phyloP scores from a whole-genome alignment of 2,888 invertebrate genomes.

The Clepsis dumicolana region DNA sequence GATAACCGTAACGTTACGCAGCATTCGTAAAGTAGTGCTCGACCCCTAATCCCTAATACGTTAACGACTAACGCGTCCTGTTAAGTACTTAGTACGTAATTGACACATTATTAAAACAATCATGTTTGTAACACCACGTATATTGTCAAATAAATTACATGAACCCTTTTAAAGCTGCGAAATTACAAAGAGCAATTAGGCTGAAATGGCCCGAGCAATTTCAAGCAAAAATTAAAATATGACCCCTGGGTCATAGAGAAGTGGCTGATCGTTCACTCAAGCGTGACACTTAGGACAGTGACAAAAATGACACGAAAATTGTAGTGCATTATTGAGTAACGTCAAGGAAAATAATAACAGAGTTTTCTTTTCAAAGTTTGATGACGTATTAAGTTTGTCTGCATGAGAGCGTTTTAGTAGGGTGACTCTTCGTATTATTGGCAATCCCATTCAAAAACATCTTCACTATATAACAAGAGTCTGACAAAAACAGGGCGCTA shows the following conservation, averaged over 20 bases:
- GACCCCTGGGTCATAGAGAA: not conserved
- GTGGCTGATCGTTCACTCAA: not conserved
- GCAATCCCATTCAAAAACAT: too few species aligned
- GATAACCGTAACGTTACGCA: too few species aligned
- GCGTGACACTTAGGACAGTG: not conserved
- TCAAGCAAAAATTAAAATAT: constrained; percentile 25
- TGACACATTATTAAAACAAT: constrained; percentile 26
- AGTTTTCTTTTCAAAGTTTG: too few species aligned
- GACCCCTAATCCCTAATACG: too few species aligned
- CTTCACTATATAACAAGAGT: too few species aligned
- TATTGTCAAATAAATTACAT: constrained; percentile 38
- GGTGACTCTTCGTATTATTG: too few species aligned
- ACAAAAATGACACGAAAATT: not conserved
- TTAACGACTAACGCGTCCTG: not conserved
- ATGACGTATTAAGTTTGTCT: too few species aligned
- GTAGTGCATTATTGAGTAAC: too few species aligned
- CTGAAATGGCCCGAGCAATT: constrained; percentile 24
- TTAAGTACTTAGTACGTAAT: not conserved
- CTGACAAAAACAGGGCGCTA: too few species aligned
- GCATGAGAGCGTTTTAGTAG: too few species aligned
- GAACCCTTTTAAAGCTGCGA: constrained; percentile 32
- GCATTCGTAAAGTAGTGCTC: too few species aligned
- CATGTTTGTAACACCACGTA: constrained; percentile 24
- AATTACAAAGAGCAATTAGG: constrained; percentile 38
- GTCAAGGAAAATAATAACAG: too few species aligned